A percentile compares a stretch with the other conserved stretches of the same genome.
phyloP scores from a whole-genome alignment of 1,140 invertebrate species.

The Zaprionus camerounensis region DNA sequence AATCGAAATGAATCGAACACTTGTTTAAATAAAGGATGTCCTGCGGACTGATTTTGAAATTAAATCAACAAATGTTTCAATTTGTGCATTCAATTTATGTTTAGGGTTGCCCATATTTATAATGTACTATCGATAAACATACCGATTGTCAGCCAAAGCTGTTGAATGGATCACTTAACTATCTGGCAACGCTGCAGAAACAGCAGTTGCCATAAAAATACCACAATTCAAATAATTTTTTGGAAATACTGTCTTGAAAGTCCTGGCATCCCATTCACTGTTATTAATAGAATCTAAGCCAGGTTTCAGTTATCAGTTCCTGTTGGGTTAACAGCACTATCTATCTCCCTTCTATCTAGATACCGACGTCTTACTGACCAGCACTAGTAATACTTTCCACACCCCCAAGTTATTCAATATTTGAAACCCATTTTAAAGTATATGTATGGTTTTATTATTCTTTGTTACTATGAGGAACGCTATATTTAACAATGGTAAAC shows the following conservation, averaged over 20 bases:
- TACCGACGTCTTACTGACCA: too few species aligned
- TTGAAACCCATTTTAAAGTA: conserved; percentile 9
- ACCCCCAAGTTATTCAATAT: too few species aligned
- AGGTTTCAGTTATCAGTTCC: too few species aligned
- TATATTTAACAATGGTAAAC: conserved; percentile 77
- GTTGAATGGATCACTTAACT: neutral
- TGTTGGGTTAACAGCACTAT: too few species aligned
- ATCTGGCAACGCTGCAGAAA: neutral
- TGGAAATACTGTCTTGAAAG: neutral
- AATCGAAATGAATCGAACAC: conserved; percentile 27
- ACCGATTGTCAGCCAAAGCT: neutral
- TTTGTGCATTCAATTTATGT: neutral
- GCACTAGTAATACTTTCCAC: too few species aligned
- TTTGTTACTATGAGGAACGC: conserved; percentile 62
- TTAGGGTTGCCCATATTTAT: too few species aligned
- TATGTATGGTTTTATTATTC: conserved; percentile 70
- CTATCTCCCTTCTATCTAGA: too few species aligned
- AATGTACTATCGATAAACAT: neutral
- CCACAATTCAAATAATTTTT: neutral
- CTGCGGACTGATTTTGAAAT: neutral
- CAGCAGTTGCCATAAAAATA: neutral
- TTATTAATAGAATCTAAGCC: too few species aligned
- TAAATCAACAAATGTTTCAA: conserved; percentile 4
- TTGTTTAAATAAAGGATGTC: conserved; percentile 39
- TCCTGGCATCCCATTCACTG: neutral